Base-by-base conservation (phyloP, 2,113 vertebrate genomes). In the Labeo rohita region DNA sequence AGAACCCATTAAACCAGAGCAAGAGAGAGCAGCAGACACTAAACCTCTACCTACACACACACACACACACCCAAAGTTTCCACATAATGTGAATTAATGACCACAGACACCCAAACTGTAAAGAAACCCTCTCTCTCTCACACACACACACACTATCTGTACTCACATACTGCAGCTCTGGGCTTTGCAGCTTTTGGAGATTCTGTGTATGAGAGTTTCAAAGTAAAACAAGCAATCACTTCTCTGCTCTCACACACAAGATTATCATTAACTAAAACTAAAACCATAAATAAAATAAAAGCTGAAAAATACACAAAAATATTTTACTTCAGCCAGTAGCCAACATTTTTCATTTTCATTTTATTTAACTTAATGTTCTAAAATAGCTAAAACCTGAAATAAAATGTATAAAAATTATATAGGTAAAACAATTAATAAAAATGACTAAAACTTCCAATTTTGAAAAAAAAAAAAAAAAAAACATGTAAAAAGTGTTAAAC, bases 121-220 rank as follows among this genome's bases (percentile, higher is more conserved):
- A 16, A 66, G 28, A 8, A 16, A 45, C 5, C 0, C 10, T 39
- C 39, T 39, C n/a, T 8, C 39, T 2, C 39, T 2, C 39, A 4
- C 43, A 1, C 21, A 13, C 21, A 54, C 23, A 52, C 77, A 12
- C 77, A n/a, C 54, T 39, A 4, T 65, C 78, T 47, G 54, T 65
- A 80, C 78, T 80, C 78, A 80, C 78, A 80, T 59, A 63, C 79
- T 50, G 61, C 79, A 66, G 59, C 59, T 81, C 43, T 81, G 79
- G 13, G 15, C 23, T 81, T 6, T 47, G 79, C 23, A 65, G 61
- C 23, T 66, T 81, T 16, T 63, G 56, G 8, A 65, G 79, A 66
- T 81, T 81, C 59, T 81, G 79, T 80, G 21, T 80, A 45, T 49
- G 73, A 80, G 43, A 47, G 39, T 65, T 50, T 81, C 2, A 28